Evolutionary conservation across 1,140 invertebrate species (phyloP).

Genomic region (Caenorhabditis remanei): DNA sequence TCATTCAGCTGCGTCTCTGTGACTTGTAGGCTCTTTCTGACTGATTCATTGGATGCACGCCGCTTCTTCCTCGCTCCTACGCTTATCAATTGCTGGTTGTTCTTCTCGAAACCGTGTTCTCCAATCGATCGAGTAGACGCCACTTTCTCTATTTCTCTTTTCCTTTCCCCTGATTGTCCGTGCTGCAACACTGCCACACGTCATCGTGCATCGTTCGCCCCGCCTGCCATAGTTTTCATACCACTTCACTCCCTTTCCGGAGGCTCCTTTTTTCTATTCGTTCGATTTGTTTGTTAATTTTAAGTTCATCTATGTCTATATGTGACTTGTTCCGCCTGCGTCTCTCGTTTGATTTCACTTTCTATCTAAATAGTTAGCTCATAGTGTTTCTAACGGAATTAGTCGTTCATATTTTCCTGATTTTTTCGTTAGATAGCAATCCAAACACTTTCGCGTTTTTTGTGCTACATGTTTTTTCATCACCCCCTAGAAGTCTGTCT

Average conservation of each 20-base stretch:
- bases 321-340: background rate
- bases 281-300: background rate
- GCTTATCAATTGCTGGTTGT: slow-evolving; percentile 28
- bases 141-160: slow-evolving; percentile 28
- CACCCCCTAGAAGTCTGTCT: background rate
- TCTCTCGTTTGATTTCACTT: background rate
- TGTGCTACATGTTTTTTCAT: background rate
- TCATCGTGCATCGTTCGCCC: slow-evolving; percentile 27
- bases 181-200: slow-evolving; percentile 11
- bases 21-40: background rate
- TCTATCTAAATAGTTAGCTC: background rate
- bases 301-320: no score
- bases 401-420: background rate
- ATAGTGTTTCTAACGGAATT: background rate
- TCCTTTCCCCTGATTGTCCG: slow-evolving; percentile 10
- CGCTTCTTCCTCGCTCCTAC: background rate
- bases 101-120: slow-evolving; percentile 27
- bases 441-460: background rate
- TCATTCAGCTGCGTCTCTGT: background rate
- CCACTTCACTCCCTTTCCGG: slow-evolving; percentile 6
- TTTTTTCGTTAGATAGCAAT: background rate
- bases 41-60: slow-evolving; percentile 16
- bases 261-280: background rate
- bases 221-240: slow-evolving; percentile 13
- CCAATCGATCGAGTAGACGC: slow-evolving; percentile 42